phyloP scores from a whole-genome alignment of 2,797 vertebrate species.

The Octomys mimax region DNA sequence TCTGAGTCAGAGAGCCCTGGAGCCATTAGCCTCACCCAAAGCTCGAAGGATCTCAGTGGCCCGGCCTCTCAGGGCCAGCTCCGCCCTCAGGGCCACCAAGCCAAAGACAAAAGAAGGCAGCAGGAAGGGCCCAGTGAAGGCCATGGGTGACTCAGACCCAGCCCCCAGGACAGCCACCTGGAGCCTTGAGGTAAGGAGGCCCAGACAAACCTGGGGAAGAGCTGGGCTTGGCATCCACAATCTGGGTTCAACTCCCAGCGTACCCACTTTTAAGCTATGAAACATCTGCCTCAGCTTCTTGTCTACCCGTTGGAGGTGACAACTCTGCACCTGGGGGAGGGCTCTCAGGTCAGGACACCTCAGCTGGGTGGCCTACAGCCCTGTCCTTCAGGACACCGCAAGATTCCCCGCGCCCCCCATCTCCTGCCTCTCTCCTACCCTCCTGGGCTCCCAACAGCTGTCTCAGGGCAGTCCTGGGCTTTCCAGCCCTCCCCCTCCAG shows the following conservation, averaged over 20 bases:
- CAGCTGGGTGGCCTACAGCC: background rate
- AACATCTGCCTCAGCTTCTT: background rate
- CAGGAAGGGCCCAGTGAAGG: accelerated
- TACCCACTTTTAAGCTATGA: background rate
- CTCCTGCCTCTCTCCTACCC: no score
- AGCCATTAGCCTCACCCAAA: background rate
- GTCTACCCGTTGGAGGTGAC: background rate
- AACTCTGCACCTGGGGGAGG: background rate
- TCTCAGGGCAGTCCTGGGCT: background rate
- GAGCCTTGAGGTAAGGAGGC: background rate
- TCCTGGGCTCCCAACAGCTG: background rate
- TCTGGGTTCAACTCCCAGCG: background rate
- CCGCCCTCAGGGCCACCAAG: background rate
- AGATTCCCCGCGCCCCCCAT: background rate
- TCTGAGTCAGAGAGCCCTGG: background rate
- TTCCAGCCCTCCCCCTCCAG: background rate
- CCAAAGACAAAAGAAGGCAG: accelerated
- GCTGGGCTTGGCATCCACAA: background rate
- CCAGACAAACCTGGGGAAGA: accelerated
- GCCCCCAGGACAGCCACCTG: accelerated
- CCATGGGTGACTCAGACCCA: background rate
- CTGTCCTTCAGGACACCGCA: background rate
- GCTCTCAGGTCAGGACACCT: background rate
- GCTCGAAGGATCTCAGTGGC: background rate
- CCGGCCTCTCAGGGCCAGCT: background rate